Conservation (phyloP, 2,113 vertebrate genomes). For the Oxyura jamaicensis region DNA sequence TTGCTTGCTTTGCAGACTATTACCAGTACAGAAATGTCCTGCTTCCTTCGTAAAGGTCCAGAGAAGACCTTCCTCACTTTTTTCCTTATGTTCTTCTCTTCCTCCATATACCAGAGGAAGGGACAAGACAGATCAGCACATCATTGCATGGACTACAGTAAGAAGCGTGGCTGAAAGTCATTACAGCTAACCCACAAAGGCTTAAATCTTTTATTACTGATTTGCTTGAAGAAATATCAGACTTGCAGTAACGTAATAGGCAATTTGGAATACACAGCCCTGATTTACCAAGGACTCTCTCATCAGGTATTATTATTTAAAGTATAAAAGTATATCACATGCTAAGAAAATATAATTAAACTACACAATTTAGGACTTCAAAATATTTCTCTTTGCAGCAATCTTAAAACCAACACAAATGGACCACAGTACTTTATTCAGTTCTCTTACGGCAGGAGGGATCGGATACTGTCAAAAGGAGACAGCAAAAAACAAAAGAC, state of each 20-base stretch:
- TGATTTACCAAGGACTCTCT: slow-evolving; percentile 36
- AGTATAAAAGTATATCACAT: slow-evolving; percentile 13
- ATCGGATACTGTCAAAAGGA: neutral
- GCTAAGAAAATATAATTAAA: neutral
- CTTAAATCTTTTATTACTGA: slow-evolving; percentile 67
- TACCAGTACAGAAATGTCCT: neutral
- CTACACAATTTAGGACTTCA: neutral
- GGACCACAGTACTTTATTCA: neutral
- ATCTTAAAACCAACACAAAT: neutral
- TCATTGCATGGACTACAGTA: neutral
- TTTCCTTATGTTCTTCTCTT: neutral
- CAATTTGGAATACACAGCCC: slow-evolving; percentile 3
- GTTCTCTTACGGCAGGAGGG: neutral
- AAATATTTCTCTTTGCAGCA: neutral
- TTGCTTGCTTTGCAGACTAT: neutral
- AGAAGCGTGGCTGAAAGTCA: slow-evolving; percentile 4
- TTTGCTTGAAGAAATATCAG: slow-evolving; percentile 65
- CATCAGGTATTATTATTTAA: slow-evolving; percentile 20
- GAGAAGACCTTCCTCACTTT: neutral
- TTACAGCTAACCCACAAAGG: slow-evolving; percentile 1
- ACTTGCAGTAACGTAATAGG: slow-evolving; percentile 23
- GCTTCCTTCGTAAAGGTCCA: neutral
- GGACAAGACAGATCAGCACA: neutral
- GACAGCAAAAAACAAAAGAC: neutral
- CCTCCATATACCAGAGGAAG: neutral